Evolutionary conservation across 2,113 vertebrate genomes (phyloP), one percentile per base, ranked within the genome.

Genomic region (Entomyzon cyanotis): DNA sequence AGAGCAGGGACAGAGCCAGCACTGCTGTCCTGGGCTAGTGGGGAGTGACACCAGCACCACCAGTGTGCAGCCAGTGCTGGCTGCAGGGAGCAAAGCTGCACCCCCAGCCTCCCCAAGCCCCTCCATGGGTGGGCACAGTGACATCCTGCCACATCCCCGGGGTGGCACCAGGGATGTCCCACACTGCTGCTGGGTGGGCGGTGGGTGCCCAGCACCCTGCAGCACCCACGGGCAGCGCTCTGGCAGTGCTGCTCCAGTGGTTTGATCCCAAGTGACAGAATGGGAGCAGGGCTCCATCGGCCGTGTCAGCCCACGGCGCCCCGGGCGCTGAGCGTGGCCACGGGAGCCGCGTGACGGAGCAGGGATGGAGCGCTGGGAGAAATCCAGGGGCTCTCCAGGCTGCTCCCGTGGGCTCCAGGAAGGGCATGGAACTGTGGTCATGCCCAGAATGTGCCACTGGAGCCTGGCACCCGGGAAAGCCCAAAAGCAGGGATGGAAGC

Each of bases 211-310:
- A 30, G 87, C 84, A 12, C 73, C 68, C 49, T 3, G 49, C 46
- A 19, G 80, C 81, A 64, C 77, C 86, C 41, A 11, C 33, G 5
- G 82, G 89, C 90, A 49, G 81, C 1, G 1, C 79, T 20, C 39
- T 2, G 90, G 47, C 93, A 12, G 21, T 2, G 1, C 84, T 42
- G 96, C 8, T 89, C 93, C 93, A 64, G 92, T 87, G 95, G 60
- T 9, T 89, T 96, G 71, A 96, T 94, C 12, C 7, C 44, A 16
- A 75, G 87, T 96, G 96, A 96, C 95, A 96, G 96, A 96, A 96
- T 95, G 96, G 95, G 96, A 91, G 78, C 96, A 96, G 96, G 84
- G 50, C 93, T 93, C 89, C 89, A 55, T 42, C 47, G n/a, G 41
- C 30, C 65, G 23, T 39, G 90, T 30, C 93, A 82, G 93, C 69